phyloP scores from a whole-genome alignment of 2,888 invertebrate genomes.

The Enoplolaimus lenunculus region DNA sequence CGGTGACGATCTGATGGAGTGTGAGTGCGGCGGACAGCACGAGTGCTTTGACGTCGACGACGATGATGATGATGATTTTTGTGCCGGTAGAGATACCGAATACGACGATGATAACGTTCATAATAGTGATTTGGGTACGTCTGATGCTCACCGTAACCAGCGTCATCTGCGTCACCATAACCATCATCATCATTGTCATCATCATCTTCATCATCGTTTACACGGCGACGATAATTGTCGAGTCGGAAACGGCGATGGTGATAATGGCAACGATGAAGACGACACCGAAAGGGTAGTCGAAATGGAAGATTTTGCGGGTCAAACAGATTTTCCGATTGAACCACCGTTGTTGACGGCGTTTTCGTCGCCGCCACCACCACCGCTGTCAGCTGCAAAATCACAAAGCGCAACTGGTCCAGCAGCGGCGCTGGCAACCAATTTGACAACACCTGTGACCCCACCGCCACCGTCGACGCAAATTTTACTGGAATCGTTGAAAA shows the following conservation, averaged over 20 bases:
- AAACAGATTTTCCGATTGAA: constrained; percentile 13
- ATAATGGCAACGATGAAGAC: no score
- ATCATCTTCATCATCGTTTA: not conserved
- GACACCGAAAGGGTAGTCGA: not conserved
- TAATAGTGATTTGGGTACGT: not conserved
- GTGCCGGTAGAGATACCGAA: no score
- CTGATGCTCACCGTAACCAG: not conserved
- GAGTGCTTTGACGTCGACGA: not conserved
- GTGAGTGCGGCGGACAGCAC: no score
- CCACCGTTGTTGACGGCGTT: not conserved
- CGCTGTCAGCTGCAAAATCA: no score
- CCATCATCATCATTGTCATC: not conserved
- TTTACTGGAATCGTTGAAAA: not conserved
- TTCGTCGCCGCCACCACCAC: not conserved
- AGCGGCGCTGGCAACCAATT: no score
- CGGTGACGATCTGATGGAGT: no score
- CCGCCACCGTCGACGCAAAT: not conserved
- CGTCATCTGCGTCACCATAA: not conserved
- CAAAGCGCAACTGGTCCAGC: no score
- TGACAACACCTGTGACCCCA: not conserved
- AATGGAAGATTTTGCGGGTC: constrained; percentile 2
- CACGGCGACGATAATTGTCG: no score
- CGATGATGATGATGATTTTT: not conserved
- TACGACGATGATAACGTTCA: no score
- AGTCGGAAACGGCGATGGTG: no score